Conservation (phyloP, 2,888 invertebrate species). For the Orthosia gracilis region DNA sequence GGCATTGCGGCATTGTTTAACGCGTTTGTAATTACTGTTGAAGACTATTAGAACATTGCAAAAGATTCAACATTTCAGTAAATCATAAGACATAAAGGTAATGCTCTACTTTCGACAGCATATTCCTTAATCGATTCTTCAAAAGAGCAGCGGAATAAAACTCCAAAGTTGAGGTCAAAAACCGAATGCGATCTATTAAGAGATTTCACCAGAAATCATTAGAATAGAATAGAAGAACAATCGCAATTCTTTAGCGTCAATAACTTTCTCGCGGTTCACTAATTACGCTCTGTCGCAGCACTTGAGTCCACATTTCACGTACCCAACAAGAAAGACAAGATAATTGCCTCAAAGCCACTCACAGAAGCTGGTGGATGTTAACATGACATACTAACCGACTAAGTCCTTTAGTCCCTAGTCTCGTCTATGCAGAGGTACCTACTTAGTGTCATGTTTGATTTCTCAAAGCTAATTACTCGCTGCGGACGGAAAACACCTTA, state of each 20-base stretch:
- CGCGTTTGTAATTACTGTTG: conserved; percentile 7
- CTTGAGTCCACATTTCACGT: conserved; percentile 55
- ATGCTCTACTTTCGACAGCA: not conserved
- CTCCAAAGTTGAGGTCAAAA: conserved; percentile 28
- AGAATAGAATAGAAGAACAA: conserved; percentile 70
- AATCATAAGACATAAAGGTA: not conserved
- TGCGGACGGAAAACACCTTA: conserved; percentile 60
- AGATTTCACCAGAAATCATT: conserved; percentile 54
- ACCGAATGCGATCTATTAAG: conserved; percentile 38
- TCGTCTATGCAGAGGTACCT: conserved; percentile 77
- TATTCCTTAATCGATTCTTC: not conserved
- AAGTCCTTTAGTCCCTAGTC: conserved; percentile 78
- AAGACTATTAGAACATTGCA: not conserved
- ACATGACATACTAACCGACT: conserved; percentile 83
- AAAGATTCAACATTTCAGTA: not conserved
- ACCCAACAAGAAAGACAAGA: conserved; percentile 72
- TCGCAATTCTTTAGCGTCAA: conserved; percentile 69
- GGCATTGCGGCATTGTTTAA: conserved; percentile 29
- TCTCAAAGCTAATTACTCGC: conserved; percentile 79
- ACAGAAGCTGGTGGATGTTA: conserved; percentile 67
- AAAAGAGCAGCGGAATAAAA: not conserved
- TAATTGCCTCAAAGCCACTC: conserved; percentile 73
- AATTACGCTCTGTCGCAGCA: conserved; percentile 67
- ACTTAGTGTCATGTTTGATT: conserved; percentile 77
- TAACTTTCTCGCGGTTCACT: conserved; percentile 78